A percentile compares a stretch with the other conserved stretches of the same genome.
phyloP scores from a whole-genome alignment of 2,888 invertebrate genomes.

The Andricus curvator region DNA sequence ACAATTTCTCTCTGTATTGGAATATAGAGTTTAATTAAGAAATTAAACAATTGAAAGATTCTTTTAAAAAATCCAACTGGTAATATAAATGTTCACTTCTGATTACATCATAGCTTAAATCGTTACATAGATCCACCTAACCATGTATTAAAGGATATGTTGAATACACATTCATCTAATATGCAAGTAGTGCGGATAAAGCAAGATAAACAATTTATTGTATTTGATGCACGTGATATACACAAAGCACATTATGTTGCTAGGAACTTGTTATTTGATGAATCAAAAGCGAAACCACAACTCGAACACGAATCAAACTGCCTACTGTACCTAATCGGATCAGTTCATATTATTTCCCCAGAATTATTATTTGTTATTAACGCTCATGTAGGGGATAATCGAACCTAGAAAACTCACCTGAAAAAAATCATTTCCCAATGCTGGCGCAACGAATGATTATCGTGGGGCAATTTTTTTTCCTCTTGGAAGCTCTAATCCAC shows the following conservation, averaged over 20 bases:
- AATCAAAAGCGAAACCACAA: conserved; percentile 6
- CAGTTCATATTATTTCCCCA: not conserved
- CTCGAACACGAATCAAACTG: not conserved
- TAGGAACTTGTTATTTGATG: conserved; percentile 6
- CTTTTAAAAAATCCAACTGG: too few species aligned
- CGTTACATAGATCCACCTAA: not conserved
- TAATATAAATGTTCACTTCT: too few species aligned
- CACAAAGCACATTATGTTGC: not conserved
- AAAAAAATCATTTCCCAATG: too few species aligned
- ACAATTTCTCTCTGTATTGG: too few species aligned
- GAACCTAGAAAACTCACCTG: too few species aligned
- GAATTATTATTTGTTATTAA: not conserved
- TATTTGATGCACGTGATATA: conserved; percentile 20
- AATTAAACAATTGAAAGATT: too few species aligned
- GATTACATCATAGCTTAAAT: not conserved
- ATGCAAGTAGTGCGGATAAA: not conserved
- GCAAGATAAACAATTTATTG: conserved; percentile 21
- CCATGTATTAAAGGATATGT: not conserved
- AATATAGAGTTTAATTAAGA: too few species aligned
- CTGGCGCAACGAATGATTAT: too few species aligned
- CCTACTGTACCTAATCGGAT: not conserved
- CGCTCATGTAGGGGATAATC: too few species aligned
- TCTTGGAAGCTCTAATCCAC: too few species aligned
- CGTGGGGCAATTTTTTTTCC: too few species aligned
- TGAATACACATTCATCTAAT: not conserved